Conservation (phyloP, 2,113 vertebrate species). For the Heterotis niloticus region DNA sequence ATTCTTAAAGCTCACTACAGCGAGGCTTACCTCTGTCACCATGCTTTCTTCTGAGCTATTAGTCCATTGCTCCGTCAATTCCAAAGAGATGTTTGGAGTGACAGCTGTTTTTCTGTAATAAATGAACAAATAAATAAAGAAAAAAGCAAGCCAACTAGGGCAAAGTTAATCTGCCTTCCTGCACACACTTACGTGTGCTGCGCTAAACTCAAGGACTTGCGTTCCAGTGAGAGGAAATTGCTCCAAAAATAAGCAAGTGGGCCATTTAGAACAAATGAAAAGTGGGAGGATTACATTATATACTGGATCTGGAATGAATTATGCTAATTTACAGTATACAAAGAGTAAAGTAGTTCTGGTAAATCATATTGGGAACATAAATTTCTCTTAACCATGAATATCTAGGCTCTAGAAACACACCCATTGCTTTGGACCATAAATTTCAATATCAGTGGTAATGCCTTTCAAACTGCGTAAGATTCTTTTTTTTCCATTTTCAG, state of each 20-base stretch:
- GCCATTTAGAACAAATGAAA: not conserved
- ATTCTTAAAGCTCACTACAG: too few relatives aligned
- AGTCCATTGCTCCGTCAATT: too few relatives aligned
- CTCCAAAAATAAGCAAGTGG: not conserved
- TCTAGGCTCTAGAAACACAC: not conserved
- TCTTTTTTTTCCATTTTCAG: not conserved
- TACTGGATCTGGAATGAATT: conserved; percentile 17
- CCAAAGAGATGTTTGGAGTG: too few relatives aligned
- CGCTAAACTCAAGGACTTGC: too few relatives aligned
- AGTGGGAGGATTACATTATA: not conserved
- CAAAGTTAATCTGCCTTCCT: too few relatives aligned
- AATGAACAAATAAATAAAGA: too few relatives aligned
- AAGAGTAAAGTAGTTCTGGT: conserved; percentile 3
- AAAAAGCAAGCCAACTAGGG: too few relatives aligned
- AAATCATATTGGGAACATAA: not conserved
- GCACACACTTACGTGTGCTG: too few relatives aligned
- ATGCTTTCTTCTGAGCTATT: not conserved
- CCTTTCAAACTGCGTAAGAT: not conserved
- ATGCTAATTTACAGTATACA: conserved; percentile 12
- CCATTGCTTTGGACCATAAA: not conserved
- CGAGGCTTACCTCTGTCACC: not conserved
- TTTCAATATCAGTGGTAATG: not conserved
- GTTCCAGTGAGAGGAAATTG: not conserved
- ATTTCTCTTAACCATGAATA: not conserved
- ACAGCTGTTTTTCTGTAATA: too few relatives aligned